Base-by-base conservation (phyloP, 2,888 invertebrate species). In the Cosmia trapezina region DNA sequence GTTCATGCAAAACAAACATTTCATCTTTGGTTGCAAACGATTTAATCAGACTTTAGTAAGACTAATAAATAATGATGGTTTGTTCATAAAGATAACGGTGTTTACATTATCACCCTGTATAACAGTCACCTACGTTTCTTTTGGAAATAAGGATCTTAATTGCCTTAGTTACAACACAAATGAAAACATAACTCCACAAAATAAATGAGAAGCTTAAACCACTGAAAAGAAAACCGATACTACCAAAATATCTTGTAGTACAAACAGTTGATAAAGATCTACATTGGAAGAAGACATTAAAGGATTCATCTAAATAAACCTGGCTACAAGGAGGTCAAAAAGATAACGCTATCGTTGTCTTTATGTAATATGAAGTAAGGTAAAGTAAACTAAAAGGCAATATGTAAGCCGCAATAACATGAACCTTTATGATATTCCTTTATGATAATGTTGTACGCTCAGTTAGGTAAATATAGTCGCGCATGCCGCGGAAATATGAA, bases 401-500 rank as follows among this genome's bases (percentile, higher is more conserved):
- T 90, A 91, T 91, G 90, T 87, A 86, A 78, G 87, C 87, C 88
- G 87, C 89, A 90, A 90, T 91, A 92, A 88, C 90, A 89, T 90
- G 87, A 91, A 91, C 91, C 90, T 91, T 92, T 93, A 92, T 89
- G 91, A 88, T 91, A 91, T 86, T 66, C 83, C 85, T 91, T 92
- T 93, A 92, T 89, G 92, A 89, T 92, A 91, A 92, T 90, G 89
- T 86, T 83, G 72, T 83, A 87, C 88, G 86, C 84, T 88, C 80
- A 82, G 72, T 76, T 83, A 84, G 87, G 84, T 89, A 88, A 87
- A 89, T 89, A 88, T 78, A 84, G 85, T 84, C 86, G 83, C 84
- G 85, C 83, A 86, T 87, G 84, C 84, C 87, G 83, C 81, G 83
- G 78, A 87, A 85, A 89, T 89, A 88, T 87, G 86, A 89, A 88